Evolutionary conservation across 2,888 invertebrate species (phyloP).

Genomic region (Zygogramma bicolorata): DNA sequence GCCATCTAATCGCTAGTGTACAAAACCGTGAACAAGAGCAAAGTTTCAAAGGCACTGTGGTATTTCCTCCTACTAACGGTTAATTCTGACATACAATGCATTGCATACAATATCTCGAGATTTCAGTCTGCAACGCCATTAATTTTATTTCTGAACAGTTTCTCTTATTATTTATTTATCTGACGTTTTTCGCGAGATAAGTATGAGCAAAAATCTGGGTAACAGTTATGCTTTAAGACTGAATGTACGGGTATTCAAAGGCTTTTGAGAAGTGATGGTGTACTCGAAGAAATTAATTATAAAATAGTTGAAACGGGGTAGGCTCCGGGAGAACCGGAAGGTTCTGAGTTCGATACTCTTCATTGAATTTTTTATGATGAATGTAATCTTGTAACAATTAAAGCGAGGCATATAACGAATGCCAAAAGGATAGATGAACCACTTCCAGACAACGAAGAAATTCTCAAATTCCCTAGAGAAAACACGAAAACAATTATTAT

Average conservation of each 20-base stretch:
- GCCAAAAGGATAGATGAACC: no score
- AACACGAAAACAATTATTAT: no score
- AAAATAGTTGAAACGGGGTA: no score
- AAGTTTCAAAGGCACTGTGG: conserved; percentile 11
- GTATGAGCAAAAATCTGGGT: background rate
- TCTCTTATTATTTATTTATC: conserved; percentile 21
- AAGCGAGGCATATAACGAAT: no score
- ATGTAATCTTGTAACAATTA: no score
- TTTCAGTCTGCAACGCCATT: conserved; percentile 24
- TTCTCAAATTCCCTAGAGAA: no score
- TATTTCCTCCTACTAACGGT: conserved; percentile 31
- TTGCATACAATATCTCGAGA: conserved; percentile 27
- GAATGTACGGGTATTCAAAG: background rate
- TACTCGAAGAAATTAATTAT: no score
- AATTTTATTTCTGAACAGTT: conserved; percentile 23
- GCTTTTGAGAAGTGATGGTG: no score
- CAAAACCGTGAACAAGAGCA: conserved; percentile 16
- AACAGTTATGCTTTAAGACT: conserved; percentile 12
- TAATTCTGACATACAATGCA: conserved; percentile 15
- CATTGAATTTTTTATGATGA: no score
- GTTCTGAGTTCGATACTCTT: no score
- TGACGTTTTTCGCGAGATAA: conserved; percentile 16
- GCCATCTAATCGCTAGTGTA: background rate
- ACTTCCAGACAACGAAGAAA: no score
- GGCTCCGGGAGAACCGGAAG: no score